These are phyloP conservation scores for Cephus rjabovi DNA, from an alignment of 2,888 invertebrate genomes.

Conservation along the genomic window DNA sequence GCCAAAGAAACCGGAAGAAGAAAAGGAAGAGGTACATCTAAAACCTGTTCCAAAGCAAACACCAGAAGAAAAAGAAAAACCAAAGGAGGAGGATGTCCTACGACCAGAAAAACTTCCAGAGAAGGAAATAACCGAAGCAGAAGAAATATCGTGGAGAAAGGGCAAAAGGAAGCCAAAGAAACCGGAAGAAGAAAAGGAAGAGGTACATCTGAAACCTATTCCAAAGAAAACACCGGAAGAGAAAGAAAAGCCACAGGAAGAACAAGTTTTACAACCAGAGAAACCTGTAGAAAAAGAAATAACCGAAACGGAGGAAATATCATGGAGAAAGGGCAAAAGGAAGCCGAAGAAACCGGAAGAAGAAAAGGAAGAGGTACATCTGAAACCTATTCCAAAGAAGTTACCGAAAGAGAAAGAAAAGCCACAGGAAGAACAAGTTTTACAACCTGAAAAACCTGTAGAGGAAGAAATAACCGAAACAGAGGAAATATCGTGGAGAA, in stretches of 20 bases:
- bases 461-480: no score
- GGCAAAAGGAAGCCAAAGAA: no score
- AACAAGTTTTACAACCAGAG: slow-evolving; percentile 41
- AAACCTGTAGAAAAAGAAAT: slow-evolving; percentile 5
- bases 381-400: no score
- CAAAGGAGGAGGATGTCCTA: slow-evolving; percentile 45
- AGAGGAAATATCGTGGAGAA: no score
- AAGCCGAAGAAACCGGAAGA: no score
- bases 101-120: neutral
- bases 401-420: no score
- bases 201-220: no score
- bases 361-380: no score
- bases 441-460: no score
- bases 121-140: slow-evolving; percentile 35
- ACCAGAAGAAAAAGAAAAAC: slow-evolving; percentile 61
- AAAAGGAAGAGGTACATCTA: slow-evolving; percentile 54
- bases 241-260: slow-evolving; percentile 49
- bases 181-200: no score
- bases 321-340: slow-evolving; percentile 39
- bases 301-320: slow-evolving; percentile 45
- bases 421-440: no score
- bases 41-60: slow-evolving; percentile 54
- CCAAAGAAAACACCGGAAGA: no score
- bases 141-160: slow-evolving; percentile 50
- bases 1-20: slow-evolving; percentile 56